Conservation (phyloP, 2,888 invertebrate genomes). For the Idaea aversata region DNA sequence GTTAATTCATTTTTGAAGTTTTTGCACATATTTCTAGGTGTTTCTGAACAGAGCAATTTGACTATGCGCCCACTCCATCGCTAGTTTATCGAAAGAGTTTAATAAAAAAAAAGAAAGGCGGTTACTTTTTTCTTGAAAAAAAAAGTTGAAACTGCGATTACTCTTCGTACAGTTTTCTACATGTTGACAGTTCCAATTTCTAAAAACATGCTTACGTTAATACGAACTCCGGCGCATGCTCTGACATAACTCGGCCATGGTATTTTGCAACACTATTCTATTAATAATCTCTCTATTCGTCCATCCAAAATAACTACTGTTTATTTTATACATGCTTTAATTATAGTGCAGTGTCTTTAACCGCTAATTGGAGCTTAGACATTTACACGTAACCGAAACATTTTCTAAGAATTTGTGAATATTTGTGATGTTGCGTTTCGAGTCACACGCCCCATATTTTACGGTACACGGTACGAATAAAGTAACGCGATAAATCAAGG, state of each 20-base stretch:
- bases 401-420: slow-evolving; percentile 29
- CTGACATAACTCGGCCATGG: slow-evolving; percentile 77
- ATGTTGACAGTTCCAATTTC: slow-evolving; percentile 38
- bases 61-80: neutral
- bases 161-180: slow-evolving; percentile 6
- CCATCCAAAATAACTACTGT: slow-evolving; percentile 64
- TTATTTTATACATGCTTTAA: slow-evolving; percentile 63
- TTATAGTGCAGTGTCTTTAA: slow-evolving; percentile 73
- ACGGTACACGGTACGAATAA: slow-evolving; percentile 31
- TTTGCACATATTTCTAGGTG: neutral
- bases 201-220: slow-evolving; percentile 19
- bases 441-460: slow-evolving; percentile 28
- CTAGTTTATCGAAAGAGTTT: neutral
- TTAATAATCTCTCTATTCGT: slow-evolving; percentile 63
- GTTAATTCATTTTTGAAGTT: neutral
- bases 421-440: slow-evolving; percentile 11
- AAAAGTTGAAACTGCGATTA: neutral
- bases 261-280: slow-evolving; percentile 71
- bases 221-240: slow-evolving; percentile 38
- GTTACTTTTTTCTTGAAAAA: neutral
- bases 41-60: neutral
- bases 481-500: slow-evolving; percentile 49
- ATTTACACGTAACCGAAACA: slow-evolving; percentile 41
- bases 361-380: slow-evolving; percentile 69
- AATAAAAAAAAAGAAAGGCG: neutral